A percentile compares a stretch with the other conserved stretches of the same genome.
Evolutionary conservation across 2,888 invertebrate species (phyloP).

Genomic region (Iphiclides podalirius): DNA sequence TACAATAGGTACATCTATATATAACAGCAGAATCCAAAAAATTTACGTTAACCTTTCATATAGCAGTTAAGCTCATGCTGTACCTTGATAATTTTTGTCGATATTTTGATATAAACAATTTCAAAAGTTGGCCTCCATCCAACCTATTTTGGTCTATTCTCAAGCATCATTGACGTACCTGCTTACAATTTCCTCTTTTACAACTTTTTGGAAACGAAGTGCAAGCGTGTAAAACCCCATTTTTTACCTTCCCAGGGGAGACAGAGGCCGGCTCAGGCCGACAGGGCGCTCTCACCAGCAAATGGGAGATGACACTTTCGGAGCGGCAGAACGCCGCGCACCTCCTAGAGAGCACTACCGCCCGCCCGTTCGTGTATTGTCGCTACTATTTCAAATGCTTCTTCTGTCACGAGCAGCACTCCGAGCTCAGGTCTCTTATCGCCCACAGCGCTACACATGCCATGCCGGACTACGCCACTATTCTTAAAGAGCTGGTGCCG

Average conservation of each 20-base stretch:
- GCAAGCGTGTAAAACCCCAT: constrained; percentile 7
- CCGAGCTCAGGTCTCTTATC: constrained; percentile 27
- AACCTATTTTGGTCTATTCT: no score
- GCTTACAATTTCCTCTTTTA: no score
- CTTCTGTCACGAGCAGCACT: constrained; percentile 32
- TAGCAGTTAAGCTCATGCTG: no score
- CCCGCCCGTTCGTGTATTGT: constrained; percentile 35
- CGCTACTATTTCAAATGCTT: constrained; percentile 37
- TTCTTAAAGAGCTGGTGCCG: constrained; percentile 32
- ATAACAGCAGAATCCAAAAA: no score
- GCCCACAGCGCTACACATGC: constrained; percentile 28
- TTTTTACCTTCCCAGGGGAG: constrained; percentile 23
- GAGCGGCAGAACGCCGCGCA: constrained; percentile 34
- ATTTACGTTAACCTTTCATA: no score
- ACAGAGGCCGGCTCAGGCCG: constrained; percentile 34
- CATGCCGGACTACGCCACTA: constrained; percentile 22
- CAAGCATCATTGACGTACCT: no score
- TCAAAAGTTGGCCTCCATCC: no score
- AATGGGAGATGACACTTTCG: constrained; percentile 33
- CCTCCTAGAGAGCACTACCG: constrained; percentile 33
- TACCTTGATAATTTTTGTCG: no score
- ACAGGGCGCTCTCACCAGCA: constrained; percentile 29
- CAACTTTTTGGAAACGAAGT: constrained; percentile 54
- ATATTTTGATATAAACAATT: no score
- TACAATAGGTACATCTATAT: no score